Evolutionary conservation across 2,888 invertebrate species (phyloP), one percentile per base, ranked within the genome.

Genomic region (Stenodera caucasica): DNA sequence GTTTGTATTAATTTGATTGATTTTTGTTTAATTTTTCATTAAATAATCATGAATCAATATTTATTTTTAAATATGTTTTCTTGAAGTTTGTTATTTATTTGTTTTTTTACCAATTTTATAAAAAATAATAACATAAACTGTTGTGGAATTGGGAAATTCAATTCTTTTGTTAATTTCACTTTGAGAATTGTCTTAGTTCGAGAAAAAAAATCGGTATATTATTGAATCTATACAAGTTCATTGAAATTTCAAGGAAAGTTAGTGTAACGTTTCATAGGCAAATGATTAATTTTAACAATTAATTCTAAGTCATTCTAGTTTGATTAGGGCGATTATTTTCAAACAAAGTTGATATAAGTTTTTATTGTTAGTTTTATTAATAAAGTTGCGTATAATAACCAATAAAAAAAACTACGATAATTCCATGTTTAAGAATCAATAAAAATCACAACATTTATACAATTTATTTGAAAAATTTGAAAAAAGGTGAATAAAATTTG

Each of bases 201-300:
- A 26, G 26, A 26, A 26, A 26, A 26, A 26, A 26, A 5, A 5
- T 26, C 26, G 6, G 21, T 2, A 4, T 23, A 23, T 18, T 40
- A 33, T 33, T 33, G 33, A 33, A n/a, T 37, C 37, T 37, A 1
- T 14, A n/a, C 11, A 45, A 45, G 45, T 45, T 45, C 23, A 23
- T 45, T 23, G 45, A 45, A 45, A 45, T 45, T 45, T 45, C 45
- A 23, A 45, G 45, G 45, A 23, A 45, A 45, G 45, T 45, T 45
- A 40, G 2, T 40, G 8, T 18, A 18, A 40, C 18, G 18, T 40
- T 18, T 9, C 9, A 12, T 12, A 14, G 18, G n/a, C 5, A 12
- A 6, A 45, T 21, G 1, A 21, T 9, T 4, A 45, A n/a, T 45
- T 4, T 21, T 45, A 1, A 11, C 6, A 6, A 23, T 21, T n/a